Evolutionary conservation across 2,113 vertebrate species (phyloP), one percentile per base, ranked within the genome.

Genomic region (Ptychochromis oligacanthus): DNA sequence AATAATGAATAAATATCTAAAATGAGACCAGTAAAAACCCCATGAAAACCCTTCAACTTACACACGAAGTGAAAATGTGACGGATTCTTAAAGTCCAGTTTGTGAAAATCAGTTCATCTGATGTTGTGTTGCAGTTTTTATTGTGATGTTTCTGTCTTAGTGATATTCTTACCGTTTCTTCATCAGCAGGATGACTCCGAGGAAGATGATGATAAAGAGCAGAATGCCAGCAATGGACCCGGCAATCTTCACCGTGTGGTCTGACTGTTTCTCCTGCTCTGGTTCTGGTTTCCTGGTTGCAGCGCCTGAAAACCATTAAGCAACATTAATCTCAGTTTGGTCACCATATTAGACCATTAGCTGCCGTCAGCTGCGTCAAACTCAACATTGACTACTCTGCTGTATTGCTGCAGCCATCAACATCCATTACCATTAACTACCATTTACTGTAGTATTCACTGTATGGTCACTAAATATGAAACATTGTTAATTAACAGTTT

Each of bases 121-220:
- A 38, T 1, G 12, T 43, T 43, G 64, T 70, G 40, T 18, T 49
- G 40, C 40, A 70, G 40, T 43, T 24, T 49, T 43, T 17, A 15
- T 20, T 14, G 43, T 46, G 43, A 36, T 65, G 49, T 43, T 67
- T 38, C 14, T 2, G 4, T 26, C 14, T 34, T 1, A 54, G 43
- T 20, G 6, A 8, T 1, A 5, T 76, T 76, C 88, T 77, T 56
- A 94, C 93, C 93, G 75, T 86, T 94, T 94, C 77, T 94, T 94
- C 89, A 93, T 92, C 62, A 94, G 87, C 17, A 94, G 88, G 31
- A 93, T 31, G 67, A 93, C 84, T 34, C 93, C 93, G 3, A 94
- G 92, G 80, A 93, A 92, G 91, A 94, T 93, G 86, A 94, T 94
- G 84, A 94, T 91, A 84, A 94, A 93, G 89, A 94, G 91, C 49